These are phyloP conservation scores for Hylomyscus alleni DNA, from an alignment of 2,797 vertebrate genomes.

Conservation along the genomic window DNA sequence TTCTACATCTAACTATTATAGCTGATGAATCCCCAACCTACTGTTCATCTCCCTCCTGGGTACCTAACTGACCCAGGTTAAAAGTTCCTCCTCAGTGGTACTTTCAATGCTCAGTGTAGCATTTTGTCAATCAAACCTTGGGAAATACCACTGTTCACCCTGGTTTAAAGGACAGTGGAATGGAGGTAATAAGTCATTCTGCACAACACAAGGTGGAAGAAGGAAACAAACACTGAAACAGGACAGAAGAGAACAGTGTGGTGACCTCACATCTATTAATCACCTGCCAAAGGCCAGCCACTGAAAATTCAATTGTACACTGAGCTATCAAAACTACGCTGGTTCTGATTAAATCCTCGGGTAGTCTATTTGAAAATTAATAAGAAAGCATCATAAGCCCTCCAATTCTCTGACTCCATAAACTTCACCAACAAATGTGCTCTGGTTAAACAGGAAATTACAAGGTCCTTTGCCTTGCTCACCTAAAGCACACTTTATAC, in stretches of 20 bases:
- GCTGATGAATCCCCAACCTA: background rate
- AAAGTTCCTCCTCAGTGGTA: background rate
- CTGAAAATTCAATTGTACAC: slow-evolving; percentile 27
- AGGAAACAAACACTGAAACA: slow-evolving; percentile 19
- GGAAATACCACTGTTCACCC: background rate
- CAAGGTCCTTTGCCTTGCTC: slow-evolving; percentile 28
- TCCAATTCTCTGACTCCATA: slow-evolving; percentile 28
- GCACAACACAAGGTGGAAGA: background rate
- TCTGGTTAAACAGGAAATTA: background rate
- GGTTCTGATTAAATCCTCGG: slow-evolving; percentile 17
- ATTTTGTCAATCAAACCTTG: background rate
- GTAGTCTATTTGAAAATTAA: slow-evolving; percentile 31
- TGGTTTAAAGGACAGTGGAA: background rate
- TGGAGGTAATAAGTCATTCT: background rate
- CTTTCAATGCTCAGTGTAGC: background rate
- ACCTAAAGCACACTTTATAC: background rate
- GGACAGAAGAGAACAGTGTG: background rate
- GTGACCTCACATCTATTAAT: slow-evolving; percentile 6
- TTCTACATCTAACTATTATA: slow-evolving; percentile 5
- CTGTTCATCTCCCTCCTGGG: slow-evolving; percentile 1
- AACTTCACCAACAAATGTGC: background rate
- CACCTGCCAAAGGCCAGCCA: slow-evolving; percentile 31
- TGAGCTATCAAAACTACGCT: background rate
- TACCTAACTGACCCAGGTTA: slow-evolving; percentile 16
- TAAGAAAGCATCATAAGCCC: background rate